phyloP scores from a whole-genome alignment of 2,888 invertebrate species.

The Vanessa cardui region DNA sequence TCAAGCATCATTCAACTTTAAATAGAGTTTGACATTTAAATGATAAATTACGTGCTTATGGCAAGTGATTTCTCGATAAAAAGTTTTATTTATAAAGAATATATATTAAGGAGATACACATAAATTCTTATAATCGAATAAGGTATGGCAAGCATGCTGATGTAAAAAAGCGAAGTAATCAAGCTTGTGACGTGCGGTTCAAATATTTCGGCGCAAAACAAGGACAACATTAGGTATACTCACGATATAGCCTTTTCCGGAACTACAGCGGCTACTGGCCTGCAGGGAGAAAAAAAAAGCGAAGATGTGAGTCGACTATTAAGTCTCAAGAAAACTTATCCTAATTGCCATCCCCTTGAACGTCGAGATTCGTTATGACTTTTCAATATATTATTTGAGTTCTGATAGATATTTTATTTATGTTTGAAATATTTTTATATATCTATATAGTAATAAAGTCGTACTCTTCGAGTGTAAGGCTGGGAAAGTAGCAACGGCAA shows the following conservation, averaged over 20 bases:
- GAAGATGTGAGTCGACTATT: slow-evolving; percentile 80
- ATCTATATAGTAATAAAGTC: background rate
- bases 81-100: background rate
- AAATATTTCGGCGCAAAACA: slow-evolving; percentile 46
- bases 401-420: background rate
- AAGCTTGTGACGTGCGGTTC: slow-evolving; percentile 29
- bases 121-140: background rate
- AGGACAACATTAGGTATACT: slow-evolving; percentile 84
- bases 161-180: slow-evolving; percentile 46
- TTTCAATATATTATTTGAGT: background rate
- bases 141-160: slow-evolving; percentile 15
- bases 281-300: slow-evolving; percentile 84
- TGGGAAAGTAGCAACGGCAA: slow-evolving; percentile 25
- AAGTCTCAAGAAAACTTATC: slow-evolving; percentile 34
- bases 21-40: background rate
- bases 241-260: slow-evolving; percentile 97
- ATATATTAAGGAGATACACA: background rate
- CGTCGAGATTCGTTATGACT: slow-evolving; percentile 2
- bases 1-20: background rate
- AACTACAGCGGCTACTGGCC: slow-evolving; percentile 96
- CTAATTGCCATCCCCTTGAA: slow-evolving; percentile 20
- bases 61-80: background rate
- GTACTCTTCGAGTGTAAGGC: background rate
- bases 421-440: background rate
- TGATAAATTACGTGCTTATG: background rate